These are phyloP conservation scores for Trematomus loennbergii DNA, from an alignment of 2,113 vertebrate species.

Conservation along the genomic window DNA sequence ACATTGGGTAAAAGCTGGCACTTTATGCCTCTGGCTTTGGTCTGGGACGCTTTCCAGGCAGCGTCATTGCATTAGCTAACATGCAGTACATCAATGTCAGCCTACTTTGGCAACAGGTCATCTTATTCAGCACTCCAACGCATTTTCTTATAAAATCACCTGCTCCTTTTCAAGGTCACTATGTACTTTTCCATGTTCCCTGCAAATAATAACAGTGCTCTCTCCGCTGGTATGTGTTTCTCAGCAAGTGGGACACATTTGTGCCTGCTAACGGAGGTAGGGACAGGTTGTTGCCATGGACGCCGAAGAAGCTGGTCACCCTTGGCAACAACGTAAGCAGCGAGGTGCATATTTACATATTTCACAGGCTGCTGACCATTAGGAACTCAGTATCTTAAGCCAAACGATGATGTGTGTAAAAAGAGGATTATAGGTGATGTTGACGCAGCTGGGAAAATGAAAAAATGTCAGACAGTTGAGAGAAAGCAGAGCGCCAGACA, in stretches of 20 bases:
- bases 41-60: constrained; percentile 42
- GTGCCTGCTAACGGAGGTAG: not conserved
- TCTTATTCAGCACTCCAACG: constrained; percentile 46
- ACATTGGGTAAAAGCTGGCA: constrained; percentile 16
- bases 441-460: constrained; percentile 41
- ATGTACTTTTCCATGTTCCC: not conserved
- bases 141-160: constrained; percentile 39
- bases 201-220: not conserved
- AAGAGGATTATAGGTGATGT: constrained; percentile 48
- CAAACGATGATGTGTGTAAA: constrained; percentile 32
- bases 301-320: constrained; percentile 31
- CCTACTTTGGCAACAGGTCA: constrained; percentile 35
- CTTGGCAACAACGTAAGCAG: constrained; percentile 35
- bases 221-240: constrained; percentile 12
- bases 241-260: not conserved
- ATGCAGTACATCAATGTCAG: constrained; percentile 27
- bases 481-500: constrained; percentile 52
- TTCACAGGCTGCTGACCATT: constrained; percentile 50
- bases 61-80: constrained; percentile 18
- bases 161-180: constrained; percentile 25
- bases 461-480: constrained; percentile 47
- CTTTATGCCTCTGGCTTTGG: not conserved
- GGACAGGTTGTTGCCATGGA: constrained; percentile 23
- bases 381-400: constrained; percentile 43
- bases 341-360: constrained; percentile 47